phyloP scores from a whole-genome alignment of 2,113 vertebrate species.

The Montifringilla adamsi region DNA sequence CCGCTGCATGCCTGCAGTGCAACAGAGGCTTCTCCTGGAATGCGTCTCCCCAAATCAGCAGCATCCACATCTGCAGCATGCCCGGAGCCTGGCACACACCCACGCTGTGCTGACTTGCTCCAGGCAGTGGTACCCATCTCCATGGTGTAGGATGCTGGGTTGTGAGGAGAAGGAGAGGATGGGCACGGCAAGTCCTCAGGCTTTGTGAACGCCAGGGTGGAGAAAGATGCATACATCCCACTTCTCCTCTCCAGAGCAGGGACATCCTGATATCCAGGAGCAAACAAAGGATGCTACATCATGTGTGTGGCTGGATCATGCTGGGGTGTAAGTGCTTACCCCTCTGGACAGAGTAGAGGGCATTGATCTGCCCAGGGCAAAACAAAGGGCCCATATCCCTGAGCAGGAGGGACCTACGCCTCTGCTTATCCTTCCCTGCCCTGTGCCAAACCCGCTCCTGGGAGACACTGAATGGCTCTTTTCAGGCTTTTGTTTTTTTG shows the following conservation, averaged over 20 bases:
- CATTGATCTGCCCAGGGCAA: background rate
- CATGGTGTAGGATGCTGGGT: background rate
- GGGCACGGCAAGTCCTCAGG: fast-evolving
- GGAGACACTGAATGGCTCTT: slow-evolving; percentile 55
- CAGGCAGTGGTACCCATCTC: background rate
- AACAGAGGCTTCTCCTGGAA: background rate
- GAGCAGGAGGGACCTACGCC: fast-evolving
- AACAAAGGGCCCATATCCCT: background rate
- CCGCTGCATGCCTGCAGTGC: background rate
- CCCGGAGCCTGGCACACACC: background rate
- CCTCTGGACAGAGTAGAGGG: fast-evolving
- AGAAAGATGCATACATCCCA: background rate
- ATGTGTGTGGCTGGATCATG: fast-evolving
- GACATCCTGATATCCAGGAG: background rate
- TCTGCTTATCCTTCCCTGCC: background rate
- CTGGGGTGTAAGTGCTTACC: background rate
- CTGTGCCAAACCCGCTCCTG: slow-evolving; percentile 44
- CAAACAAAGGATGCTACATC: background rate
- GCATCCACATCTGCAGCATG: fast-evolving
- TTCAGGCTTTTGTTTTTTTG: slow-evolving; percentile 68
- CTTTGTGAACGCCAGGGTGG: background rate
- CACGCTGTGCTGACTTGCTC: background rate
- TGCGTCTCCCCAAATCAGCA: background rate
- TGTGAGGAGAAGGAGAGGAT: background rate
- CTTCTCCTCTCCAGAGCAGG: background rate